A percentile compares a stretch with the other conserved stretches of the same genome.
Conservation (phyloP, 2,888 invertebrate species). For the Hydrotaea diabolus region DNA sequence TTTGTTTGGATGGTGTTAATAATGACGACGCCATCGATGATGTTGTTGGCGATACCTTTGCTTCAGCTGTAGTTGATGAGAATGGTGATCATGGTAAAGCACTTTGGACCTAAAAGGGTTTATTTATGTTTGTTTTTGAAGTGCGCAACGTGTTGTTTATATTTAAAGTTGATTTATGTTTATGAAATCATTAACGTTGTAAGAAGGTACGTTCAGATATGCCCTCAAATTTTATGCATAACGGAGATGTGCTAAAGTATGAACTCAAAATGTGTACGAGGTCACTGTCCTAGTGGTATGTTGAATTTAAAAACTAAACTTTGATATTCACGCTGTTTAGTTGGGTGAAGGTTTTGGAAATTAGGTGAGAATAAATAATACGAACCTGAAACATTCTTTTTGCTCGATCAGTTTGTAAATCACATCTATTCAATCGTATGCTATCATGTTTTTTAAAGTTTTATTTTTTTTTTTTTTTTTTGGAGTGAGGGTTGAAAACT, state of each 20-base stretch:
- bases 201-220: constrained; percentile 24
- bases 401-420: no score
- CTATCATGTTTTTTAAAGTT: no score
- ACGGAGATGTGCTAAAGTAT: constrained; percentile 43
- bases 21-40: constrained; percentile 10
- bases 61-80: background rate
- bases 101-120: constrained; percentile 54
- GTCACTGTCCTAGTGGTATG: constrained; percentile 61
- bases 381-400: no score
- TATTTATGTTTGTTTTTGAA: constrained; percentile 57
- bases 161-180: constrained; percentile 59
- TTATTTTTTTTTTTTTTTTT: no score
- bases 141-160: constrained; percentile 56
- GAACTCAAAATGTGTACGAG: constrained; percentile 29
- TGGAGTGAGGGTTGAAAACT: no score
- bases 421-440: no score
- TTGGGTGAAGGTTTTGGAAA: no score
- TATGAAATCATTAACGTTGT: constrained; percentile 61
- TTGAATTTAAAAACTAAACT: no score
- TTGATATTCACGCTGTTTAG: no score
- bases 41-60: constrained; percentile 19
- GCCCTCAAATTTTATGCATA: no score
- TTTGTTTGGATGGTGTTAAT: constrained; percentile 54
- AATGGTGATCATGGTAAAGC: constrained; percentile 59
- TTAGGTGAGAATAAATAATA: no score